phyloP scores from a whole-genome alignment of 1,140 invertebrate genomes.

The Diachasmimorpha longicaudata region DNA sequence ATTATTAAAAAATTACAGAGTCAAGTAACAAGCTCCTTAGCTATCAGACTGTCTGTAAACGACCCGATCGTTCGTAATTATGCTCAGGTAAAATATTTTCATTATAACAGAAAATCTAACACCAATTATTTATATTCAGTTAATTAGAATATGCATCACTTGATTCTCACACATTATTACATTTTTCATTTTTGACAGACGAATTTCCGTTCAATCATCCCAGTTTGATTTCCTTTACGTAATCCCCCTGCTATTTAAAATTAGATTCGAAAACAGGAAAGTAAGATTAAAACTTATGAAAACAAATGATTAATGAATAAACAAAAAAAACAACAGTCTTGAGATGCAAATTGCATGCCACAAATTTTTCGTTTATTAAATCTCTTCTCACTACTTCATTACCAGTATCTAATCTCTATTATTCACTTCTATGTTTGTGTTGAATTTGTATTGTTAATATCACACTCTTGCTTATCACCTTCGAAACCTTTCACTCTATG shows the following conservation, averaged over 20 bases:
- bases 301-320: not conserved
- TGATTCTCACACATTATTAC: not conserved
- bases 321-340: not conserved
- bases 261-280: not conserved
- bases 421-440: not conserved
- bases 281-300: not conserved
- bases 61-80: slow-evolving; percentile 13
- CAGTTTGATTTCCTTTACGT: not conserved
- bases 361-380: not conserved
- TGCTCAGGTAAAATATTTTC: not conserved
- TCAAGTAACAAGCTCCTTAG: not conserved
- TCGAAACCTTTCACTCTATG: not conserved
- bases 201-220: not conserved
- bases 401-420: not conserved
- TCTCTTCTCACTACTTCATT: not conserved
- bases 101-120: not conserved
- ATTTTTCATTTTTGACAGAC: not conserved
- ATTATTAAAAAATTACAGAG: slow-evolving; percentile 1
- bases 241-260: not conserved
- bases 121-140: not conserved
- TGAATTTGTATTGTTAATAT: not conserved
- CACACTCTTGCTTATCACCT: slow-evolving; percentile 12
- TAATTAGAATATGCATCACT: not conserved
- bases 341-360: no score
- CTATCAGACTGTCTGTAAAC: slow-evolving; percentile 2